These are phyloP conservation scores for Synanthedon andrenaeformis DNA, from an alignment of 2,888 invertebrate genomes.

Conservation along the genomic window DNA sequence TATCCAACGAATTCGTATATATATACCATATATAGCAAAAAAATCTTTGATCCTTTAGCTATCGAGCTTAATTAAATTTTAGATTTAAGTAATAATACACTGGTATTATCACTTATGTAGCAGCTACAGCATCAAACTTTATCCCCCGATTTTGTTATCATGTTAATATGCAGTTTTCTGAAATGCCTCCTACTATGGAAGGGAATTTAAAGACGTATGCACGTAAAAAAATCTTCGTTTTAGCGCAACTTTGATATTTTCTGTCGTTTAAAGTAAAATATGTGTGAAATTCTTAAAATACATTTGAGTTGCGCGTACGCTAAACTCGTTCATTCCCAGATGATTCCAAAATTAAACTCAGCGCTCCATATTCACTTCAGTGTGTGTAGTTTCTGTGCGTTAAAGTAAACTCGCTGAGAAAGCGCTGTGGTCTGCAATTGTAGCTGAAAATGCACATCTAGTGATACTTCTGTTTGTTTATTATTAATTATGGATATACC, in stretches of 20 bases:
- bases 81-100: no score
- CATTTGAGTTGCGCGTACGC: conserved; percentile 14
- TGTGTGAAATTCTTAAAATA: conserved; percentile 28
- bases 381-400: conserved; percentile 38
- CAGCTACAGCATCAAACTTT: no score
- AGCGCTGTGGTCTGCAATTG: conserved; percentile 19
- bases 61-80: no score
- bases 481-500: conserved; percentile 72
- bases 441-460: conserved; percentile 19
- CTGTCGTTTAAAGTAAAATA: background rate
- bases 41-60: no score
- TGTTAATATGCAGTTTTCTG: no score
- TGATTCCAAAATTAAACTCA: conserved; percentile 64
- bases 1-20: no score
- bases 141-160: no score
- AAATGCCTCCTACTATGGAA: no score
- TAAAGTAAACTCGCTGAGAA: conserved; percentile 22
- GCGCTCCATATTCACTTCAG: conserved; percentile 45
- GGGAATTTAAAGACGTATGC: no score
- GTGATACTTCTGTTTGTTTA: conserved; percentile 20
- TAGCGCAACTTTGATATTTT: background rate
- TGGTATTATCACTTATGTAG: no score
- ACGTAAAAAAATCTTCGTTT: no score
- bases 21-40: no score
- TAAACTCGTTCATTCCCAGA: conserved; percentile 43